phyloP scores from a whole-genome alignment of 2,113 vertebrate genomes.

The Pseudopipra pipra region DNA sequence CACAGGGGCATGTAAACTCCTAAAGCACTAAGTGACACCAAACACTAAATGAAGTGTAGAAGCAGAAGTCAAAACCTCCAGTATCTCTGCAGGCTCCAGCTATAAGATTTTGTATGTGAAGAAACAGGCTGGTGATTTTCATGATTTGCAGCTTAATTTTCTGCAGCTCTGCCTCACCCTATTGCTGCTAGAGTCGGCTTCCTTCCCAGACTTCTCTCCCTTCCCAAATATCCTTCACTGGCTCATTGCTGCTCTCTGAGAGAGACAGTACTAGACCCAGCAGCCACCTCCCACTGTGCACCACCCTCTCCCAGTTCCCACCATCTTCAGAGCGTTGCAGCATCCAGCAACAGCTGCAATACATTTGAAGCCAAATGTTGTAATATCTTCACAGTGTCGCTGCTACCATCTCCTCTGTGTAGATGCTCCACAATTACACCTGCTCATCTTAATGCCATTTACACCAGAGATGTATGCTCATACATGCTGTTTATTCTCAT shows the following conservation, averaged over 20 bases:
- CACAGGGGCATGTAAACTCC: neutral
- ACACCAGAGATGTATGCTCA: neutral
- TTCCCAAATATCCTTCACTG: neutral
- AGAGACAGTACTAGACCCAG: neutral
- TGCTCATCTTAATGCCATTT: neutral
- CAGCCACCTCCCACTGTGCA: neutral
- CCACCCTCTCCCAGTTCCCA: neutral
- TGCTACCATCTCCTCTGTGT: neutral
- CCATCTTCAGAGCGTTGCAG: neutral
- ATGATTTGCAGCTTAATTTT: neutral
- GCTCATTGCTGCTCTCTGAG: neutral
- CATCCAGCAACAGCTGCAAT: neutral
- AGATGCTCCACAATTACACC: neutral
- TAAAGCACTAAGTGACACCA: fast-evolving
- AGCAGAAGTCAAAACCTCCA: neutral
- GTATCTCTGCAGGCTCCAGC: neutral
- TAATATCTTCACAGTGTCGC: neutral
- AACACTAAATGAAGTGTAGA: neutral
- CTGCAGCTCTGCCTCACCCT: neutral
- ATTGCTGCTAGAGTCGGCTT: neutral
- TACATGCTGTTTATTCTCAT: neutral
- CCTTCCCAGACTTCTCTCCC: neutral
- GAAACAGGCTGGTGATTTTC: neutral
- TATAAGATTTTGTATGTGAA: neutral
- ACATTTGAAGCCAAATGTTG: fast-evolving